Evolutionary conservation across 2,888 invertebrate genomes (phyloP), one percentile per base, ranked within the genome.

Genomic region (Thyatira batis): DNA sequence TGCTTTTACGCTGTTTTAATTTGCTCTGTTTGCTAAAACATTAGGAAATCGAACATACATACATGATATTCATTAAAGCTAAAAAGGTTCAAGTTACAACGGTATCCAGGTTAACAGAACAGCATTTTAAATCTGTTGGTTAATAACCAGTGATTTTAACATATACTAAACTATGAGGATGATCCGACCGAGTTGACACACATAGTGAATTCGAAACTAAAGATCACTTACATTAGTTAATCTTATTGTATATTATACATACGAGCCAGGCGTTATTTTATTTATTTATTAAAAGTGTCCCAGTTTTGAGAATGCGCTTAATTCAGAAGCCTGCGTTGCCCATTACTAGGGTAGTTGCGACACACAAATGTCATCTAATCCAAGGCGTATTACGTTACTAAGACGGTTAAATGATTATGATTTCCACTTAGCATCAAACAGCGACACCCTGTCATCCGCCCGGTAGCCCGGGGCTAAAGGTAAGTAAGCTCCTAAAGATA

Each of bases 401-500:
- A 73, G 69, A 80, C 79, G 76, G 74, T 80, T 80, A 76, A 75
- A 77, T 83, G 84, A 87, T 84, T 83, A 87, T 84, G 85, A 85
- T 79, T 80, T 86, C 76, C 74, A 74, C 90, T 89, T 89, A 90
- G 85, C 83, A 84, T 84, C 84, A 87, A 85, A 89, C 86, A 88
- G 89, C 90, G 90, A 87, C 87, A 90, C 91, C 91, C 91, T 92
- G 91, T 91, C 88, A 88, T 83, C 90, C 89, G 84, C 87, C 90
- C 91, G 90, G 85, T 74, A 67, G 65, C 83, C 81, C 89, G 89
- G 89, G 87, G 73, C 87, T 87, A 90, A 90, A 91, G 89, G 90
- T 90, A 90, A 89, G 87, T 91, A 92, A 92, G 91, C 91, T 92
- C 91, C 85, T 90, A 90, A 87, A 89, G 91, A 91, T 92, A 92